A percentile compares a stretch with the other conserved stretches of the same genome.
Conservation (phyloP, 2,113 vertebrate species). For the Damaliscus lunatus region DNA sequence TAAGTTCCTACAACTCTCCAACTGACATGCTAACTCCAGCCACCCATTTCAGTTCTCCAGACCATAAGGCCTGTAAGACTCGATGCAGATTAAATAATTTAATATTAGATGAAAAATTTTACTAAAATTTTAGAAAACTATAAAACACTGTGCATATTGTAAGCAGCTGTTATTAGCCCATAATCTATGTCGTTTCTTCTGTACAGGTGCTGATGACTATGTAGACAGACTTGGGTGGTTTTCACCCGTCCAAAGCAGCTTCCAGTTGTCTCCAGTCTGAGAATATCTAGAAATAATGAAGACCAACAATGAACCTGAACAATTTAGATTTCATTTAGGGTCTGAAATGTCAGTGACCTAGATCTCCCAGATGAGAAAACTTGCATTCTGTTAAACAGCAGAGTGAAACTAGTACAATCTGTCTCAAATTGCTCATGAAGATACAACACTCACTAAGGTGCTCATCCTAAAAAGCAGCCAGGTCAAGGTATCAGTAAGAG, state of each 20-base stretch:
- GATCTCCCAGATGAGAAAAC: slow-evolving; percentile 26
- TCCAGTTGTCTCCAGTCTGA: background rate
- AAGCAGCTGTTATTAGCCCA: background rate
- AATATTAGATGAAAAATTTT: background rate
- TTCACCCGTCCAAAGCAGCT: background rate
- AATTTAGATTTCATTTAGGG: background rate
- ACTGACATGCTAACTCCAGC: background rate
- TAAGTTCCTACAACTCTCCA: background rate
- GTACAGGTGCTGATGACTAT: background rate
- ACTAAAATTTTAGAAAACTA: background rate
- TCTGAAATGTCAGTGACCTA: slow-evolving; percentile 23
- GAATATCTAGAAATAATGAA: background rate
- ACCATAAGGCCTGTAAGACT: background rate
- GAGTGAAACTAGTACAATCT: background rate
- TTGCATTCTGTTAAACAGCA: slow-evolving; percentile 25
- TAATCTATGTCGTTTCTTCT: background rate
- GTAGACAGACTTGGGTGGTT: background rate
- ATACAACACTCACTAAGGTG: slow-evolving; percentile 5
- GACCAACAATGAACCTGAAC: background rate
- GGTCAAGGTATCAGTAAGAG: slow-evolving; percentile 1
- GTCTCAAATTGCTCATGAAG: background rate
- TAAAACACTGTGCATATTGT: background rate
- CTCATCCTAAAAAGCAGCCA: background rate
- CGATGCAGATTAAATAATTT: background rate
- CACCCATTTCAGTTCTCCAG: background rate